Percentiles rank a stretch among this genome's conserved stretches.
phyloP scores from a whole-genome alignment of 1,140 invertebrate genomes.

The Cephus cinctus region DNA sequence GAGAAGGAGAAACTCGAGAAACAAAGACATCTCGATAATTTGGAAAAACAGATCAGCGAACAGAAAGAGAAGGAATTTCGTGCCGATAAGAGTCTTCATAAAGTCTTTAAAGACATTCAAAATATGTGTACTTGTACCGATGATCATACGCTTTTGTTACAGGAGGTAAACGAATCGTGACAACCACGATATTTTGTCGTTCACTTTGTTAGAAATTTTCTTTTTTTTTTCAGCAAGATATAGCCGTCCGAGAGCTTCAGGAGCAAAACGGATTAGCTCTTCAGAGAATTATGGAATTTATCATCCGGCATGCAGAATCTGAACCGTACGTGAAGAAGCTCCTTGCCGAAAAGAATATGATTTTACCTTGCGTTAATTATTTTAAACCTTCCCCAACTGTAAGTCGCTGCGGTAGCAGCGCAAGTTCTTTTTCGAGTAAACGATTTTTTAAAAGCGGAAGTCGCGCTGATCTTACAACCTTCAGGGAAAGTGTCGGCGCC shows the following conservation, averaged over 20 bases:
- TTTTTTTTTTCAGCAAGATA: conserved; percentile 39
- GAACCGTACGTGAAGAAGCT: conserved; percentile 49
- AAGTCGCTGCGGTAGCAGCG: conserved; percentile 27
- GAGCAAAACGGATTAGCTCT: conserved; percentile 43
- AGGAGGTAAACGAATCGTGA: conserved; percentile 34
- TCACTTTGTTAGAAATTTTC: conserved; percentile 4
- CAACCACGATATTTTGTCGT: neutral
- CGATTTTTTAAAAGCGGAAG: conserved; percentile 21
- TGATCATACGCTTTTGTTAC: conserved; percentile 33
- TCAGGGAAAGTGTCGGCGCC: conserved; percentile 30
- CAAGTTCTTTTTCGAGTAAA: conserved; percentile 13
- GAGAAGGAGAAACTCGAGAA: conserved; percentile 41
- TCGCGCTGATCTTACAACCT: conserved; percentile 19
- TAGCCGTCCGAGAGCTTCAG: conserved; percentile 39
- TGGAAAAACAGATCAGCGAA: conserved; percentile 42
- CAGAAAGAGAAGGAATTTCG: conserved; percentile 42
- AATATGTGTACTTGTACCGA: conserved; percentile 30
- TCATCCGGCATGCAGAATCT: conserved; percentile 47
- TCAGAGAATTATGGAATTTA: conserved; percentile 48
- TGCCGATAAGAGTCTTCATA: conserved; percentile 40
- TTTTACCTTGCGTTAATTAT: conserved; percentile 34
- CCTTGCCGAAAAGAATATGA: conserved; percentile 35
- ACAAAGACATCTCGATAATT: conserved; percentile 20
- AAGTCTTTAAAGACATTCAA: conserved; percentile 40
- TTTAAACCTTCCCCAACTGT: conserved; percentile 27